Evolutionary conservation across 2,797 vertebrate genomes (phyloP).

Genomic region (Cirrhinus mrigala): DNA sequence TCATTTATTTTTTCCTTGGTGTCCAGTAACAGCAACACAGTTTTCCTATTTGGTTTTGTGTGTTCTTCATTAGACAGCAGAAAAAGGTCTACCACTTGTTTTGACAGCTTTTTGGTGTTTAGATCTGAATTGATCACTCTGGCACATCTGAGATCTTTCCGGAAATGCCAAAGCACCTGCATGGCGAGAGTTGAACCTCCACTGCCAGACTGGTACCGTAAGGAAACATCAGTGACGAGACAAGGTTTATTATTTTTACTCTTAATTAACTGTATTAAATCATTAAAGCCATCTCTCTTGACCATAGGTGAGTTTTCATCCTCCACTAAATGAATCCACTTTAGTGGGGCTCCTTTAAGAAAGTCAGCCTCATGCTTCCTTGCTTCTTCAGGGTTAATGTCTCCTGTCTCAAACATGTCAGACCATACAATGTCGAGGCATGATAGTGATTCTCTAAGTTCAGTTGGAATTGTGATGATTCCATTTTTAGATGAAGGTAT

Average conservation of each 20-base stretch:
- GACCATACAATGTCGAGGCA: not conserved
- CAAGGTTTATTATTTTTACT: fast-evolving
- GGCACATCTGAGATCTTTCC: constrained; percentile 12
- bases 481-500: not conserved
- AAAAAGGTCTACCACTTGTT: constrained; percentile 3
- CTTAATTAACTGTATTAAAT: not conserved
- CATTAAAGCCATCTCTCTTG: not conserved
- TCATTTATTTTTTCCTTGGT: not conserved
- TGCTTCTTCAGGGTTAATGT: not conserved
- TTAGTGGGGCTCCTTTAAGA: not conserved
- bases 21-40: not conserved
- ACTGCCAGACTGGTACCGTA: not conserved
- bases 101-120: not conserved
- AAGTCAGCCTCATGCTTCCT: not conserved
- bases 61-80: not conserved
- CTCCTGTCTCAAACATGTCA: not conserved
- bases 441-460: not conserved
- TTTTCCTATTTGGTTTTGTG: not conserved
- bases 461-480: not conserved
- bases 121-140: not conserved
- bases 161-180: constrained; percentile 8
- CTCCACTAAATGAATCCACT: not conserved
- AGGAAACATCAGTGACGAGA: not conserved
- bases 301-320: not conserved
- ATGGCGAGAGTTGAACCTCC: constrained; percentile 3